Conservation (phyloP, 1,140 invertebrate genomes). For the Zaprionus davidi region DNA sequence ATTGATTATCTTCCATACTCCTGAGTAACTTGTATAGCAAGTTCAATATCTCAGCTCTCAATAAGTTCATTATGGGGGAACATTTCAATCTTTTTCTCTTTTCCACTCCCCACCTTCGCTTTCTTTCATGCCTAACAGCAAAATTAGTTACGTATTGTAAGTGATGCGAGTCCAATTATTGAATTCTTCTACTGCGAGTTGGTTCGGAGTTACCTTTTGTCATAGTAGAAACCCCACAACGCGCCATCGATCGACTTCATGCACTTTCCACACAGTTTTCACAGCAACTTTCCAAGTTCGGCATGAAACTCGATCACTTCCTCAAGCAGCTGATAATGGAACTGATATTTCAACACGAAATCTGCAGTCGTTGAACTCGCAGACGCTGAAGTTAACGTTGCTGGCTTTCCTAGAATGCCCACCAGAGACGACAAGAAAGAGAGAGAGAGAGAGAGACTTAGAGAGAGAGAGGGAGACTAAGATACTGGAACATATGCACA, state of each 20-base stretch:
- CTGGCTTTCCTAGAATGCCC: constrained; percentile 46
- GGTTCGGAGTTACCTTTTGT: constrained; percentile 14
- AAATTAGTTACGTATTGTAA: constrained; percentile 15
- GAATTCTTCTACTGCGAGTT: constrained; percentile 26
- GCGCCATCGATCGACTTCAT: constrained; percentile 10
- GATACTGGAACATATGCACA: constrained; percentile 28
- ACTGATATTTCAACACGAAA: constrained; percentile 46
- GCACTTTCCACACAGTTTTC: constrained; percentile 12
- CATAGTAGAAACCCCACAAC: neutral
- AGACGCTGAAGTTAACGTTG: constrained; percentile 15
- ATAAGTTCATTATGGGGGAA: neutral
- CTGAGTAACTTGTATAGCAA: neutral
- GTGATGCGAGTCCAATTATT: constrained; percentile 15
- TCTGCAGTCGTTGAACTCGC: constrained; percentile 42
- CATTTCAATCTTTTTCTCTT: constrained; percentile 1
- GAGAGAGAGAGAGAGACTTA: neutral
- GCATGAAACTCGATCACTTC: constrained; percentile 52
- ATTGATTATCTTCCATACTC: neutral
- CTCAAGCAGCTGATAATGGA: constrained; percentile 44
- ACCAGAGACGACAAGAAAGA: constrained; percentile 36
- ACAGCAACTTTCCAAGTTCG: constrained; percentile 19
- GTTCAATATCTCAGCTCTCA: neutral
- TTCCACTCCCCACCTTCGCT: constrained; percentile 1
- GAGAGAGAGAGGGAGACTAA: neutral
- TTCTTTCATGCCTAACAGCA: neutral